Evolutionary conservation across 2,888 invertebrate genomes (phyloP).

Genomic region (Cylloceria caligata): DNA sequence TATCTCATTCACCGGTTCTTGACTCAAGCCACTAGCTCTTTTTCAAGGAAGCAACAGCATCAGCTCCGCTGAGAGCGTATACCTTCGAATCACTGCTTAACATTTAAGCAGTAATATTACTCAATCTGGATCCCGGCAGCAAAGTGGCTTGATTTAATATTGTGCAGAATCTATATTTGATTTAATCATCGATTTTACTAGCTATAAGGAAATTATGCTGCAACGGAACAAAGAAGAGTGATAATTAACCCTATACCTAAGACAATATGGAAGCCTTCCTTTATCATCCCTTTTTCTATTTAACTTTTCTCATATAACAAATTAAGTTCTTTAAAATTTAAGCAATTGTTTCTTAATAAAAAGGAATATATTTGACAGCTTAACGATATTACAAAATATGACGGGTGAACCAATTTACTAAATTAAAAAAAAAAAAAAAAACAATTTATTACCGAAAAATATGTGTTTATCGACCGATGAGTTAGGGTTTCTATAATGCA

Average conservation of each 20-base stretch:
- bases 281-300: background rate
- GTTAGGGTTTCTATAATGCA: background rate
- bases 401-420: background rate
- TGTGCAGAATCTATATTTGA: conserved; percentile 15
- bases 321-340: background rate
- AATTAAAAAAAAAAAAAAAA: no score
- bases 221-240: background rate
- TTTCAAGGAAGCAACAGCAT: conserved; percentile 26
- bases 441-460: no score
- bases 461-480: no score
- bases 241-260: background rate
- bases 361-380: background rate
- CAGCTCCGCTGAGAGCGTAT: conserved; percentile 15
- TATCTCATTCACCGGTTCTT: conserved; percentile 15
- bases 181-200: conserved; percentile 24
- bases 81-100: conserved; percentile 27
- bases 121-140: conserved; percentile 8
- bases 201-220: background rate
- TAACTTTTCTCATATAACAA: background rate
- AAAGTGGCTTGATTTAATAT: conserved; percentile 29
- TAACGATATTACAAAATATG: background rate
- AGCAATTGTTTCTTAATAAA: background rate
- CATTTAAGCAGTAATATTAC: conserved; percentile 36
- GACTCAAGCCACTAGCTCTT: conserved; percentile 34
- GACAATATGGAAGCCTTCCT: background rate